phyloP scores from a whole-genome alignment of 2,888 invertebrate species.

The Copidosoma aretas region DNA sequence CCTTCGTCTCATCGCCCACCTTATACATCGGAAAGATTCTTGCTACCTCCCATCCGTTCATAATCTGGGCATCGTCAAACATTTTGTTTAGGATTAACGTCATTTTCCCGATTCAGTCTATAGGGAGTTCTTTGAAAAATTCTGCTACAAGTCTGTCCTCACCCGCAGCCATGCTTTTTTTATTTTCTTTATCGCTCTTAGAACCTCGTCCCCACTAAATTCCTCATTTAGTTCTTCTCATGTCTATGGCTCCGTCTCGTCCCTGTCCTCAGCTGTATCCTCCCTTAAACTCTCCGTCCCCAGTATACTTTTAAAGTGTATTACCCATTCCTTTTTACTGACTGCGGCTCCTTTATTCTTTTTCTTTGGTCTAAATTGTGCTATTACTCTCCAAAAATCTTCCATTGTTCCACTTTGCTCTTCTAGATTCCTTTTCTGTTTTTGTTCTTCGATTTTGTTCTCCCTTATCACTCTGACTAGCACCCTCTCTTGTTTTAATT shows the following conservation, averaged over 20 bases:
- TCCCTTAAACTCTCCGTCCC: not conserved
- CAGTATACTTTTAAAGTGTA: no score
- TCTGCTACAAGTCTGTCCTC: not conserved
- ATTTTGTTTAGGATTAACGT: not conserved
- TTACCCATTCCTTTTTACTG: not conserved
- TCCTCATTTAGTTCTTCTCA: not conserved
- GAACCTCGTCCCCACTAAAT: not conserved
- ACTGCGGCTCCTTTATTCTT: not conserved
- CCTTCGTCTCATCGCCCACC: no score
- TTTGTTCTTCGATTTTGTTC: not conserved
- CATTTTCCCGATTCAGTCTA: not conserved
- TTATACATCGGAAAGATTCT: no score
- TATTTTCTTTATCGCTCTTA: not conserved
- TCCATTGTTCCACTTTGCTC: not conserved
- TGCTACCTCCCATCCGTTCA: no score
- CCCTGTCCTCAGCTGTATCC: not conserved
- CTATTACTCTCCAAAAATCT: not conserved
- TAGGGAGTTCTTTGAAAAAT: not conserved
- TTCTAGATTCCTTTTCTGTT: no score
- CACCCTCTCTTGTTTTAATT: not conserved
- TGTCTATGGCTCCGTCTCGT: not conserved
- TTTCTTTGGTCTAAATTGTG: not conserved
- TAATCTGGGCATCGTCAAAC: not conserved
- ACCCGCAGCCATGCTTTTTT: constrained; percentile 3
- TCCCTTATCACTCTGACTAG: not conserved